phyloP scores from a whole-genome alignment of 2,113 vertebrate species.

The Enhydra lutris region DNA sequence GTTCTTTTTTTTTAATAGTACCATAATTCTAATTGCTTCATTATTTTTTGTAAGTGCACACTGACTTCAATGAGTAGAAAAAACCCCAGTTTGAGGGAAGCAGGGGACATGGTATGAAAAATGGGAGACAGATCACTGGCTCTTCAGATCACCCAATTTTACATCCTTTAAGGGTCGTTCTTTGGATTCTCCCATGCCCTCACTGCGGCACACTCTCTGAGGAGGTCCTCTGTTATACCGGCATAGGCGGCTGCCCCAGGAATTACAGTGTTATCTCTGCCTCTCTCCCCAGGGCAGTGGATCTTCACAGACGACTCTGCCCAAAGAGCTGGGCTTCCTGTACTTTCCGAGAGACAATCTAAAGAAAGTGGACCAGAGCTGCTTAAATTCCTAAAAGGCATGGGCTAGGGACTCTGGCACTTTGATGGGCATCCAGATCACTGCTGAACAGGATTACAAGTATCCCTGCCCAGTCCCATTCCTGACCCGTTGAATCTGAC shows the following conservation, averaged over 20 bases:
- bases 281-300: background rate
- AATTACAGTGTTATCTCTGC: background rate
- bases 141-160: background rate
- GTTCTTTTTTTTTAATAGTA: background rate
- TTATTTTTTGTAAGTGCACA: background rate
- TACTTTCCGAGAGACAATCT: accelerated
- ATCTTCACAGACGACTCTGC: background rate
- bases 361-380: background rate
- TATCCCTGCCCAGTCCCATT: background rate
- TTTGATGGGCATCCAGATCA: background rate
- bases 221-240: too few species aligned
- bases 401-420: too few species aligned
- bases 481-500: background rate
- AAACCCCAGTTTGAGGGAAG: background rate
- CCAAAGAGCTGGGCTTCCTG: background rate
- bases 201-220: background rate
- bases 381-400: background rate
- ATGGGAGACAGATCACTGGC: background rate
- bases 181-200: background rate
- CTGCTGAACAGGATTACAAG: background rate
- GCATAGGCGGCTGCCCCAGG: background rate
- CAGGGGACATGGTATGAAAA: background rate
- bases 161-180: background rate
- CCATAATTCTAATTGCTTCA: background rate
- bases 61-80: background rate